phyloP scores from a whole-genome alignment of 2,113 vertebrate species.

The Amphilophus citrinellus region DNA sequence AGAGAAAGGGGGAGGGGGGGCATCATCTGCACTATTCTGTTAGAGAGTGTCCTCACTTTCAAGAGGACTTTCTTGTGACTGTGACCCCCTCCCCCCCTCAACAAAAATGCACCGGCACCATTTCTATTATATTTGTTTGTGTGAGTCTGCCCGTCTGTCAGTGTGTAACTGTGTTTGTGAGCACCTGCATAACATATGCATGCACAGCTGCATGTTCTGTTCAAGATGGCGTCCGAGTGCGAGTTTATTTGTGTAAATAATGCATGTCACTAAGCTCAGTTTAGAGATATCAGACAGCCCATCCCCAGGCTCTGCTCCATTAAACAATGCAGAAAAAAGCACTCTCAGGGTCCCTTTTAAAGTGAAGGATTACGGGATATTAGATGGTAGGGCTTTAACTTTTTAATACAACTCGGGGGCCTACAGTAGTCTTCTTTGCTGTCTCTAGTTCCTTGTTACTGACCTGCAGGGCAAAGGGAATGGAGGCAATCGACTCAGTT shows the following conservation, averaged over 20 bases:
- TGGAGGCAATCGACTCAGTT: slow-evolving; percentile 46
- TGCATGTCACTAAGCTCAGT: slow-evolving; percentile 48
- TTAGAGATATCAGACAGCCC: slow-evolving; percentile 36
- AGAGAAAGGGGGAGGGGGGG: slow-evolving; percentile 45
- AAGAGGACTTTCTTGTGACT: slow-evolving; percentile 74
- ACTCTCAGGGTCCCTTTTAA: slow-evolving; percentile 71
- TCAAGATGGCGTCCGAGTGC: slow-evolving; percentile 11
- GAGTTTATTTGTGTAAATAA: slow-evolving; percentile 59
- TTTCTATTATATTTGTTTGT: slow-evolving; percentile 55
- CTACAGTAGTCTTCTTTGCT: slow-evolving; percentile 13
- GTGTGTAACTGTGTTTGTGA: slow-evolving; percentile 23
- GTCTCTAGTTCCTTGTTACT: slow-evolving; percentile 16
- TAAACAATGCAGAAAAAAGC: slow-evolving; percentile 49
- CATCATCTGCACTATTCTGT: slow-evolving; percentile 84
- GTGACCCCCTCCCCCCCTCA: slow-evolving; percentile 49
- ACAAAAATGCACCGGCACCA: slow-evolving; percentile 43
- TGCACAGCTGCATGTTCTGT: slow-evolving; percentile 57
- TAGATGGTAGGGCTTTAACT: slow-evolving; percentile 31
- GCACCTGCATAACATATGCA: slow-evolving; percentile 35
- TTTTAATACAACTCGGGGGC: background rate
- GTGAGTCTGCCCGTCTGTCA: background rate
- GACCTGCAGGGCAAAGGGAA: slow-evolving; percentile 4
- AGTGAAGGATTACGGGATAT: slow-evolving; percentile 63
- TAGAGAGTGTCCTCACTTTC: slow-evolving; percentile 80
- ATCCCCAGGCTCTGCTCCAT: slow-evolving; percentile 11